Base-by-base conservation (phyloP, 2,888 invertebrate species). In the Danaus chrysippus region DNA sequence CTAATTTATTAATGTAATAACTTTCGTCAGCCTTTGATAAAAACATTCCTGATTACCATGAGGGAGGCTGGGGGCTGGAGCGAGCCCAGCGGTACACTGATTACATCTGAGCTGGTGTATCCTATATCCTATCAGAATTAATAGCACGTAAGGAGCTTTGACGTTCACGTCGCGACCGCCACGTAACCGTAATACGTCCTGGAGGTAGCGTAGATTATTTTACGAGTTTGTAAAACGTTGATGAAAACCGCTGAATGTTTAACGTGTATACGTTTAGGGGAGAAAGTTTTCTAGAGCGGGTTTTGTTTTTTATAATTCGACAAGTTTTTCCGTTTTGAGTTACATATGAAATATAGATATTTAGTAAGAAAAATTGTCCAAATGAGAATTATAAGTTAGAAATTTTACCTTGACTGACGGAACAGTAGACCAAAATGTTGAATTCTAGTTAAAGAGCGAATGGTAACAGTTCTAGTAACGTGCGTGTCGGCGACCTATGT, bases 1-100 rank as follows among this genome's bases (percentile, higher is more conserved):
- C 59, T 56, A 64, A 62, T 64, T 66, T 66, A 59, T 58, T 66
- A 62, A 60, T 46, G 42, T 55, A 58, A 57, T 64, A 58, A 58
- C 58, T 60, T 64, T 46, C 56, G 49, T 46, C 54, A 42, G 57
- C 66, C 59, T 60, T 63, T 63, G 63, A 63, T 49, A 49, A 49
- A 49, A 49, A 49, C 49, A 49, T 17, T 11, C 10, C 17, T 10
- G 15, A 11, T 11, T 10, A 43, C 8, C 43, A 34, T 34, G 23
- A 1, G 6, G 23, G 23, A 34, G 23, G 23, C 23, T 34, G 23
- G 6, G 8, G 23, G 23, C 6, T 5, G 6, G 8, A 8, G 23
- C 6, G 2, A 34, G 23, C 23, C 23, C 23, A 34, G 23, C 23
- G 23, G 23, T 8, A 6, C 23, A 34, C 23, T 34, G 23, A 34